Base-by-base conservation (phyloP, 2,888 invertebrate genomes). In the Tuberolachnus salignus region DNA sequence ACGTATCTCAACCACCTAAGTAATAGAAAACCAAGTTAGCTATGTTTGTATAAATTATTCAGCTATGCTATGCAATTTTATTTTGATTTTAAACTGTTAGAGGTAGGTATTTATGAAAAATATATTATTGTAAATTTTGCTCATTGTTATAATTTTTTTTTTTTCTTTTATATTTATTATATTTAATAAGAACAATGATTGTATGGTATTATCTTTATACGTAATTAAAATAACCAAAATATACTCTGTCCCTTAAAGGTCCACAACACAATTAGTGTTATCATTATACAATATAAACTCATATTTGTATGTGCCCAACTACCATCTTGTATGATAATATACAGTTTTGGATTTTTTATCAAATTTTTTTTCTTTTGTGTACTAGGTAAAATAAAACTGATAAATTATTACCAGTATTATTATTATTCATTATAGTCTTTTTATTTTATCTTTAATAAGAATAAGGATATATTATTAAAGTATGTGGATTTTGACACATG, bases 61-160 rank as follows among this genome's bases (percentile, higher is more conserved):
- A 75, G 23, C 75, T 57, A 57, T 46, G 57, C 57, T 75, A 44
- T 57, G 55, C 26, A n/a, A 44, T 34, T 57, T 67, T 75, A 59
- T 59, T 57, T 75, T 57, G 26, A 21, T 21, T 42, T 11, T 55
- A 44, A 14, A 42, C 49, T 26, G 46, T 46, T 55, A 67, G n/a
- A n/a, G 16, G 11, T 26, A 26, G 10, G 46, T 21, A 73, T 26
- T 26, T 66, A 44, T 66, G 44, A 44, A 66, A 19, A 26, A 75
- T 57, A 51, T 21, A n/a, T 57, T 46, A 8, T 59, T 71, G 57
- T 66, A 69, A 26, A 59, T 59, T 46, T 64, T 53, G 66, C 55
- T 67, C 46, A 49, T 75, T 75, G 75, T 75, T 75, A 66, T 53
- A 49, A 44, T 26, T 64, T 53, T 66, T 42, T 46, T 53, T 64